Conservation (phyloP, 2,888 invertebrate genomes). For the Apamea sordens region DNA sequence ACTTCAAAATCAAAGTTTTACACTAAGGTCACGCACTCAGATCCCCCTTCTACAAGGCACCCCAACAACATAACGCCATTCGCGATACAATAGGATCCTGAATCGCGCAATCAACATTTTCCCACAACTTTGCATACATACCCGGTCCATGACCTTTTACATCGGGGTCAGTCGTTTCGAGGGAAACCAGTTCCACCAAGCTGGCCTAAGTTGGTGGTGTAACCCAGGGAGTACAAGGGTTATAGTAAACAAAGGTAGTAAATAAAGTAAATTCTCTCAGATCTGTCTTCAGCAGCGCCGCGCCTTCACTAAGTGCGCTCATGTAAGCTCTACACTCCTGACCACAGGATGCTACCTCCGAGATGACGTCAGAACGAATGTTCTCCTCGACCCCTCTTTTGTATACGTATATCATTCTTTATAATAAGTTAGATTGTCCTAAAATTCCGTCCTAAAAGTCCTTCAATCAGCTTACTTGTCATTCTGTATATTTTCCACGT, state of each 20-base stretch:
- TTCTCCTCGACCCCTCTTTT: background rate
- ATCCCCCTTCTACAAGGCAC: conserved; percentile 1
- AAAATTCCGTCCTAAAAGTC: background rate
- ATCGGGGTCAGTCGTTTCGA: conserved; percentile 15
- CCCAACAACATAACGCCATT: background rate
- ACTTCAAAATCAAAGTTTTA: too few relatives aligned
- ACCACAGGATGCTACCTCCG: background rate
- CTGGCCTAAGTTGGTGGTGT: conserved; percentile 11
- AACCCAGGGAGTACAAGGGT: too few relatives aligned
- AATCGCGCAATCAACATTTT: conserved; percentile 15
- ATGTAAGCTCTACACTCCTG: too few relatives aligned
- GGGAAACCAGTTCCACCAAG: conserved; percentile 15
- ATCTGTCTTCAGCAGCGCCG: background rate
- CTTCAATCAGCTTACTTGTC: background rate
- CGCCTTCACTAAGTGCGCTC: background rate
- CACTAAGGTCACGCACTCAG: background rate
- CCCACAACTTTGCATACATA: background rate
- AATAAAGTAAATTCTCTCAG: background rate
- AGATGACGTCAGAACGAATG: background rate
- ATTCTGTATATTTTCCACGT: too few relatives aligned
- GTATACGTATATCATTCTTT: background rate
- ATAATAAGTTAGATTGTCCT: too few relatives aligned
- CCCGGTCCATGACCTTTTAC: background rate
- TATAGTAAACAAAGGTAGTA: background rate
- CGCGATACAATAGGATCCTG: background rate